phyloP scores from a whole-genome alignment of 2,113 vertebrate species.

The Octodon degus region DNA sequence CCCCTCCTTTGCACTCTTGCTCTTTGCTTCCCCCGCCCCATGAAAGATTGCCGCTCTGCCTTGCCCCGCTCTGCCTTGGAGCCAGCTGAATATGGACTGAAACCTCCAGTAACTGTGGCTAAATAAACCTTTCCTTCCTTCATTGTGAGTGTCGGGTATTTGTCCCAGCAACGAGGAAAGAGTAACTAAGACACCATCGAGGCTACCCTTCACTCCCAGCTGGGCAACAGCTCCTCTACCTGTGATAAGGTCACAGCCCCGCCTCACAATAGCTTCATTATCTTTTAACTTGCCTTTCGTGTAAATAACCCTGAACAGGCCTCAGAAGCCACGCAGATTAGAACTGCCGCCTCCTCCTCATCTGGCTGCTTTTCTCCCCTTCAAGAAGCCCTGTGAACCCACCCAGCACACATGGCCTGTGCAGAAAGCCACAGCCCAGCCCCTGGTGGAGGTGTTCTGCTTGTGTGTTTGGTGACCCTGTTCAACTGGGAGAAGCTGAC shows the following conservation, averaged over 20 bases:
- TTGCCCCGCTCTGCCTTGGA: too few species aligned
- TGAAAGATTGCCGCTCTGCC: too few species aligned
- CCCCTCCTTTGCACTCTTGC: too few species aligned
- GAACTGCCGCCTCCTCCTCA: neutral
- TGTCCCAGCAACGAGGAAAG: too few species aligned
- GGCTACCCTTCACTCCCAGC: neutral
- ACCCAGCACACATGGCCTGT: fast-evolving
- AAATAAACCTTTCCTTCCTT: too few species aligned
- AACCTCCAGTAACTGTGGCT: too few species aligned
- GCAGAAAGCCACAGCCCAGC: neutral
- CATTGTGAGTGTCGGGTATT: too few species aligned
- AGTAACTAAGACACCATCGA: too few species aligned
- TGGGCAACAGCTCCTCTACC: neutral
- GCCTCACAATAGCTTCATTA: neutral
- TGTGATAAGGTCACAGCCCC: neutral
- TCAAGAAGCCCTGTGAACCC: neutral
- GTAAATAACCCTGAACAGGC: neutral
- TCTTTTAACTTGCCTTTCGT: neutral
- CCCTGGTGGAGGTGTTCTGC: neutral
- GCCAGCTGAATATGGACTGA: too few species aligned
- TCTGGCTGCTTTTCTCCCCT: neutral
- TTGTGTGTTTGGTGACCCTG: slow-evolving; percentile 1
- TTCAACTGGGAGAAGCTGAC: slow-evolving; percentile 11
- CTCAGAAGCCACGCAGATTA: neutral
- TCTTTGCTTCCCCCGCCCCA: too few species aligned